A percentile compares a stretch with the other conserved stretches of the same genome.
These are phyloP conservation scores for Ariopsis seemanni DNA, from an alignment of 2,113 vertebrate genomes.

Conservation along the genomic window DNA sequence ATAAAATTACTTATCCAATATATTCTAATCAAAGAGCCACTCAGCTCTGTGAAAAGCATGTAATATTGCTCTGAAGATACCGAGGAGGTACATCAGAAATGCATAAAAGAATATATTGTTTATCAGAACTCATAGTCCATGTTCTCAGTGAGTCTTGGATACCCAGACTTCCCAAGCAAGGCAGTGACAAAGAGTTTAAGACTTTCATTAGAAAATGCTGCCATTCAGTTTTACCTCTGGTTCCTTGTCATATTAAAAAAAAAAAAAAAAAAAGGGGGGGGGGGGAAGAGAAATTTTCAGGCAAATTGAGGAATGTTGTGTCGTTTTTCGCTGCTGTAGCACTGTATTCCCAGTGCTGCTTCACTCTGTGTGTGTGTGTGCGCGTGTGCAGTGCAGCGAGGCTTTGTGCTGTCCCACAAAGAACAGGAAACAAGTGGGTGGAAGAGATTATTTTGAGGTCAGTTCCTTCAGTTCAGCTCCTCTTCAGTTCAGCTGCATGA, in stretches of 20 bases:
- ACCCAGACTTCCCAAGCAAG: not conserved
- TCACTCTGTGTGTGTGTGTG: not conserved
- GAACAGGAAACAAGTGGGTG: constrained; percentile 49
- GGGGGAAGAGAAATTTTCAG: not conserved
- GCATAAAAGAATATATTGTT: not conserved
- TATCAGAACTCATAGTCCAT: not conserved
- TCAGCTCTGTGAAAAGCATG: constrained; percentile 6
- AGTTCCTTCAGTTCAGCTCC: constrained; percentile 33
- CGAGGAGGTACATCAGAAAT: not conserved
- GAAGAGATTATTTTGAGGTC: constrained; percentile 39
- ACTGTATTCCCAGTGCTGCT: not conserved
- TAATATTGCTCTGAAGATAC: no score
- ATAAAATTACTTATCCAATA: constrained; percentile 31
- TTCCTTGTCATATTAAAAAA: not conserved
- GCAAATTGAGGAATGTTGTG: constrained; percentile 20
- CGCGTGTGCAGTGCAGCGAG: not conserved
- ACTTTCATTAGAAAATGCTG: not conserved
- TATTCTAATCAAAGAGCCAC: constrained; percentile 35
- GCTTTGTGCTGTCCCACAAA: constrained; percentile 44
- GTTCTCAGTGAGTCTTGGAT: not conserved
- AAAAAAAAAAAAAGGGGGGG: no score
- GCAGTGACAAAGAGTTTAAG: not conserved
- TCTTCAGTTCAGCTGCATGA: constrained; percentile 19
- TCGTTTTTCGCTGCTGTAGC: not conserved
- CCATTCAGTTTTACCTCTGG: not conserved